These are phyloP conservation scores for Dendroctonus ponderosae DNA, from an alignment of 1,140 invertebrate genomes.

Conservation along the genomic window DNA sequence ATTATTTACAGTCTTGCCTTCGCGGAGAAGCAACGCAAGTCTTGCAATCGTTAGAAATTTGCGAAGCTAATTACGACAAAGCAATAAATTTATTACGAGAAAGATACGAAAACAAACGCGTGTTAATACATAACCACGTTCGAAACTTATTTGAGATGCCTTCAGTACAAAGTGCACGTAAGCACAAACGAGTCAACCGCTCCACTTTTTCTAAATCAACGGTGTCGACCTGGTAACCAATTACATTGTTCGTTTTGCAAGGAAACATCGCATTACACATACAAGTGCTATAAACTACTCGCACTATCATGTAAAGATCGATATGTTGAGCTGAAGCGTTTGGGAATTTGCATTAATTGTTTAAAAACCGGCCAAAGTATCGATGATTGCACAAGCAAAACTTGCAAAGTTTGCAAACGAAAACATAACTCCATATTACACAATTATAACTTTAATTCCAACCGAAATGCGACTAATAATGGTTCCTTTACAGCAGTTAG, in stretches of 20 bases:
- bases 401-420: conserved; percentile 15
- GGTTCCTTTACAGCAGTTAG: background rate
- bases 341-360: conserved; percentile 22
- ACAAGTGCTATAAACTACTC: conserved; percentile 17
- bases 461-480: background rate
- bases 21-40: conserved; percentile 34
- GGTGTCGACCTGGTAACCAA: background rate
- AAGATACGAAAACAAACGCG: conserved; percentile 41
- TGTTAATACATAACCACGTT: conserved; percentile 36
- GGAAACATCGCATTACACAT: conserved; percentile 15
- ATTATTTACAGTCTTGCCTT: conserved; percentile 39
- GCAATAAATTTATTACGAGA: conserved; percentile 39
- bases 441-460: conserved; percentile 1
- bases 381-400: background rate
- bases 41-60: conserved; percentile 36
- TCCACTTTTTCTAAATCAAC: background rate
- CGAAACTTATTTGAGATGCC: conserved; percentile 33
- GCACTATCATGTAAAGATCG: conserved; percentile 4
- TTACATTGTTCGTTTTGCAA: conserved; percentile 26
- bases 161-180: conserved; percentile 21
- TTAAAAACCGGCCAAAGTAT: conserved; percentile 4
- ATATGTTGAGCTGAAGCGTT: conserved; percentile 9
- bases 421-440: conserved; percentile 29
- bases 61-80: conserved; percentile 38
- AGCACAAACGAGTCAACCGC: background rate